phyloP scores from a whole-genome alignment of 2,888 invertebrate species.

The Axea sp. region DNA sequence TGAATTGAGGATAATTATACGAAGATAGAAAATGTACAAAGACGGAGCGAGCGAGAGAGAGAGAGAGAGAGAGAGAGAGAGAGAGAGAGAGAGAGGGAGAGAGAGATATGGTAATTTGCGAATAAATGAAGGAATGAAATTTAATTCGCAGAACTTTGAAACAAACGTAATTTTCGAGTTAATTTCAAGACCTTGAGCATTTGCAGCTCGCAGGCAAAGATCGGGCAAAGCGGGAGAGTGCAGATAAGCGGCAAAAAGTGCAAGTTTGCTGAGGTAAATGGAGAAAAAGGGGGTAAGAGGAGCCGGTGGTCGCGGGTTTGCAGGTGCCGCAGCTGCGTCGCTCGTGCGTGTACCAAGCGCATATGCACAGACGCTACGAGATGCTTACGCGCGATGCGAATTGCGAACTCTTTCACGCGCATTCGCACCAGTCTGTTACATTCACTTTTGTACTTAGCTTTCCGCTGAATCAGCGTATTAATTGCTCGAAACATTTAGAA shows the following conservation, averaged over 20 bases:
- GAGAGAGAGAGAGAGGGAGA: too few relatives aligned
- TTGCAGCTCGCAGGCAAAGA: constrained; percentile 35
- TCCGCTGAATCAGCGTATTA: background rate
- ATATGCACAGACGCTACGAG: constrained; percentile 40
- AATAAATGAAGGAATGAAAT: too few relatives aligned
- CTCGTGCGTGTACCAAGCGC: constrained; percentile 21
- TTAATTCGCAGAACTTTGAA: too few relatives aligned
- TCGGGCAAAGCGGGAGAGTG: constrained; percentile 35
- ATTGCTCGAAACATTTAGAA: constrained; percentile 4
- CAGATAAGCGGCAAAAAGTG: constrained; percentile 58
- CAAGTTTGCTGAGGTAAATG: constrained; percentile 53
- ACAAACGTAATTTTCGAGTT: constrained; percentile 11
- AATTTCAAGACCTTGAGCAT: constrained; percentile 35
- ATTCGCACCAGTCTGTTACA: background rate
- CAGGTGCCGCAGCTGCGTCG: constrained; percentile 66
- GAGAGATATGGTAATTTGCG: too few relatives aligned
- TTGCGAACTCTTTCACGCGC: constrained; percentile 33
- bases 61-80: too few relatives aligned
- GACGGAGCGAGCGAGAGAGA: too few relatives aligned
- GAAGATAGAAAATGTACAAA: too few relatives aligned
- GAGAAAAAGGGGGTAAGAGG: constrained; percentile 49
- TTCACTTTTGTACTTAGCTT: constrained; percentile 31
- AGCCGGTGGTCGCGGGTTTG: constrained; percentile 53
- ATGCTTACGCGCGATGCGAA: constrained; percentile 44
- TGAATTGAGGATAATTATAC: too few relatives aligned